Evolutionary conservation across 2,113 vertebrate genomes (phyloP).

Genomic region (Cardinalis cardinalis): DNA sequence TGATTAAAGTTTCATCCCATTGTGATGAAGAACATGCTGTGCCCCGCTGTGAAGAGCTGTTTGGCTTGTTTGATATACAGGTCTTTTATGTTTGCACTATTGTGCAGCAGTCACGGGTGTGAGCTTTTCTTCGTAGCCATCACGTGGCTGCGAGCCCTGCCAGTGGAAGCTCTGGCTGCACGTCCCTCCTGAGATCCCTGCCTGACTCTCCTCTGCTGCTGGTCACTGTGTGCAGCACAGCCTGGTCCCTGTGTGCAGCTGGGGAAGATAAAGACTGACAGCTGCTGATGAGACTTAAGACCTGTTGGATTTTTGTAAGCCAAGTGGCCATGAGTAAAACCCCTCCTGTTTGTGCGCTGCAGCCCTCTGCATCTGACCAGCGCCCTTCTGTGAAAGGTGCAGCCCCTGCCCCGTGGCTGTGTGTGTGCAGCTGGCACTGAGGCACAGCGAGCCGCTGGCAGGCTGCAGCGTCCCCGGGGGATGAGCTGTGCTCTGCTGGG

Average conservation of each 20-base stretch:
- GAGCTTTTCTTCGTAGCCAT: neutral
- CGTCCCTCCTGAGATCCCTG: neutral
- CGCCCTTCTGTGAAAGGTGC: neutral
- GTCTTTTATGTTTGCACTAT: neutral
- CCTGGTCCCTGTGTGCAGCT: rapidly evolving
- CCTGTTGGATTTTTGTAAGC: neutral
- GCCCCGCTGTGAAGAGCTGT: neutral
- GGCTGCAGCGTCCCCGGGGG: rapidly evolving
- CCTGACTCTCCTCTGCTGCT: neutral
- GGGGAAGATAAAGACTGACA: neutral
- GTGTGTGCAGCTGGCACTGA: neutral
- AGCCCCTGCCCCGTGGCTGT: rapidly evolving
- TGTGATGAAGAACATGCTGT: neutral
- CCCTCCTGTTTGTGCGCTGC: neutral
- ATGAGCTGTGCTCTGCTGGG: neutral
- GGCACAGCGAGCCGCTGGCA: neutral
- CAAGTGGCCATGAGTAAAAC: neutral
- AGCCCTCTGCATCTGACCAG: neutral
- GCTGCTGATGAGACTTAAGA: neutral
- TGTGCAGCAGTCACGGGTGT: neutral
- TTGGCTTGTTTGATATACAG: neutral
- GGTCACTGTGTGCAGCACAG: neutral
- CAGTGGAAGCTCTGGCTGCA: neutral
- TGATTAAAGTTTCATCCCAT: neutral
- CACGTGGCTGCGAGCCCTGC: neutral